phyloP scores from a whole-genome alignment of 2,113 vertebrate species.

The Halichoerus grypus region DNA sequence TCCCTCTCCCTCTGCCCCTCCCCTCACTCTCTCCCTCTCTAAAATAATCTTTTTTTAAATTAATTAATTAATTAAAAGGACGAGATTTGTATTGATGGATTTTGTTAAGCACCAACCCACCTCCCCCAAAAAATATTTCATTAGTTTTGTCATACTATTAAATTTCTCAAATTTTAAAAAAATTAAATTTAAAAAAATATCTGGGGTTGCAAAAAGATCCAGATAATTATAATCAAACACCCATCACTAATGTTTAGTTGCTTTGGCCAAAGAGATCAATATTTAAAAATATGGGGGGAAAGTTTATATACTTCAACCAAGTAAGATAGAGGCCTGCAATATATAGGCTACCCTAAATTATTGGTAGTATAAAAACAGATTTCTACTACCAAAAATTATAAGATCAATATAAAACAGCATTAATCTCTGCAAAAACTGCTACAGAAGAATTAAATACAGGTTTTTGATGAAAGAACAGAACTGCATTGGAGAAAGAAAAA shows the following conservation, averaged over 20 bases:
- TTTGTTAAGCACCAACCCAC: neutral
- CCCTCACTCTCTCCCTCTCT: too few relatives aligned
- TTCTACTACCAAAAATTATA: neutral
- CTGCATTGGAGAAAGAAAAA: neutral
- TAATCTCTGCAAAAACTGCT: slow-evolving; percentile 44
- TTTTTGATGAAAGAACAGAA: neutral
- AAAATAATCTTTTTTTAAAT: too few relatives aligned
- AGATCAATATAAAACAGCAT: neutral
- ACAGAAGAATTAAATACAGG: slow-evolving; percentile 29
- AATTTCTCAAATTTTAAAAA: neutral
- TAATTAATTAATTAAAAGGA: neutral
- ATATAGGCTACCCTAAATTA: neutral
- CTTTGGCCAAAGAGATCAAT: neutral
- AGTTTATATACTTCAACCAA: slow-evolving; percentile 5
- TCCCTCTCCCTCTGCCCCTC: too few relatives aligned
- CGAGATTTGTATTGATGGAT: neutral
- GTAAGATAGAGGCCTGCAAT: neutral
- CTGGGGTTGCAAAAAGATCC: neutral
- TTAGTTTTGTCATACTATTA: neutral
- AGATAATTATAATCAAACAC: neutral
- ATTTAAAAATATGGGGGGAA: neutral
- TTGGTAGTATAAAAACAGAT: neutral
- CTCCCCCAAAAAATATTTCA: neutral
- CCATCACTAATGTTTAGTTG: neutral
- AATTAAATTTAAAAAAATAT: neutral